These are phyloP conservation scores for Coelopa pilipes DNA, from an alignment of 2,888 invertebrate species.

Conservation along the genomic window DNA sequence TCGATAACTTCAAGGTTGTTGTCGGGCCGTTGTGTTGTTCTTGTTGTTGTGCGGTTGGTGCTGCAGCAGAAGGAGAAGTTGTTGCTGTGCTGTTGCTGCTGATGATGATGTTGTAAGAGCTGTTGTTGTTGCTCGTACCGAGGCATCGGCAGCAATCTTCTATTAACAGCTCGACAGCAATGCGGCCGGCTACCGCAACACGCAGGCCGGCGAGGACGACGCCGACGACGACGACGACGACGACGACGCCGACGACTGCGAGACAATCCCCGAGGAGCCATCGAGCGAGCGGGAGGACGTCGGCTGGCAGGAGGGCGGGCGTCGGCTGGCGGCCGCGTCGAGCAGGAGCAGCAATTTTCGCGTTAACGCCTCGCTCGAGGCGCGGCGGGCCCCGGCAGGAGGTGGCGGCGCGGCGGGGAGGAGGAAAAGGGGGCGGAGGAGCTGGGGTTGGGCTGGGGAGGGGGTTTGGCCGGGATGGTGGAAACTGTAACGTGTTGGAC, in stretches of 20 bases:
- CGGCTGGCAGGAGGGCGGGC: conserved; percentile 2
- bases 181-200: conserved; percentile 27
- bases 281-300: background rate
- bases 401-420: conserved; percentile 10
- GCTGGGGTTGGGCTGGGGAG: background rate
- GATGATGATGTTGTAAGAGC: conserved; percentile 22
- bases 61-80: too few relatives aligned
- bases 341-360: conserved; percentile 36
- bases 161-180: conserved; percentile 33
- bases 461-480: conserved; percentile 7
- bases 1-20: conserved; percentile 14
- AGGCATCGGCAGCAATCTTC: conserved; percentile 14
- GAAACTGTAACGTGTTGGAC: conserved; percentile 63
- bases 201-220: conserved; percentile 1
- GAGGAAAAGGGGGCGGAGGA: background rate
- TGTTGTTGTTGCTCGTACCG: background rate
- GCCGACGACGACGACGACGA: background rate
- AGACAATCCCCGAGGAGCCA: conserved; percentile 29
- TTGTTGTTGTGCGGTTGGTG: too few relatives aligned
- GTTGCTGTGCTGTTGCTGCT: background rate
- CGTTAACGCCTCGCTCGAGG: conserved; percentile 35
- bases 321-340: background rate
- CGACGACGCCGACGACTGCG: conserved; percentile 6
- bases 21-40: too few relatives aligned
- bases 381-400: conserved; percentile 21